phyloP scores from a whole-genome alignment of 92 coral and sea anemone genomes.

The Blastomussa wellsi region DNA sequence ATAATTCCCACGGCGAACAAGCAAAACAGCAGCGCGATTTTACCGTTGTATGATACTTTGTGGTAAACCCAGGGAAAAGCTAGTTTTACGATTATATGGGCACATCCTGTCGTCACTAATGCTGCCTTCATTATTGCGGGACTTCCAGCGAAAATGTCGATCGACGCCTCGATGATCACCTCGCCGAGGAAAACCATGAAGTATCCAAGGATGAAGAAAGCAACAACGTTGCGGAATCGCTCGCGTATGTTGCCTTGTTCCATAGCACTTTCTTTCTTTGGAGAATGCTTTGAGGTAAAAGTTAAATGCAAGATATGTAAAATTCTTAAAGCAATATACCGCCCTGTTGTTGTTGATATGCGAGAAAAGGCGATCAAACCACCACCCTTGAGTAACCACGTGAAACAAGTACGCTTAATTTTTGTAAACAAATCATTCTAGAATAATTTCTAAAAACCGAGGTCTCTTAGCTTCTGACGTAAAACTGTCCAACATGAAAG shows the following conservation, averaged over 20 bases:
- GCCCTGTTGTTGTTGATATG: background rate
- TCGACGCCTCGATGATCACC: background rate
- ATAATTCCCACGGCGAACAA: background rate
- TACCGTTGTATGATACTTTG: background rate
- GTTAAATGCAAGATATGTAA: background rate
- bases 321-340: background rate
- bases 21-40: background rate
- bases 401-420: background rate
- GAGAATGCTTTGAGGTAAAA: background rate
- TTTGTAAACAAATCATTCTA: background rate
- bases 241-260: background rate
- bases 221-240: background rate
- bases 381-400: background rate
- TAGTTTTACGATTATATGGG: slow-evolving; percentile 9
- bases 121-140: background rate
- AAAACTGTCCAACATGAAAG: background rate
- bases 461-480: background rate
- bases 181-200: slow-evolving; percentile 9
- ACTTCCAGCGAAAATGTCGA: slow-evolving; percentile 4
- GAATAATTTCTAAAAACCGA: background rate
- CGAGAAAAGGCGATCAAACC: background rate
- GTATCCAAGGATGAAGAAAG: slow-evolving; percentile 11
- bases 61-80: background rate
- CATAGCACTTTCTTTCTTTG: background rate
- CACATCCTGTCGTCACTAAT: background rate